Base-by-base conservation (phyloP, 2,888 invertebrate species). In the Anodontia alba region DNA sequence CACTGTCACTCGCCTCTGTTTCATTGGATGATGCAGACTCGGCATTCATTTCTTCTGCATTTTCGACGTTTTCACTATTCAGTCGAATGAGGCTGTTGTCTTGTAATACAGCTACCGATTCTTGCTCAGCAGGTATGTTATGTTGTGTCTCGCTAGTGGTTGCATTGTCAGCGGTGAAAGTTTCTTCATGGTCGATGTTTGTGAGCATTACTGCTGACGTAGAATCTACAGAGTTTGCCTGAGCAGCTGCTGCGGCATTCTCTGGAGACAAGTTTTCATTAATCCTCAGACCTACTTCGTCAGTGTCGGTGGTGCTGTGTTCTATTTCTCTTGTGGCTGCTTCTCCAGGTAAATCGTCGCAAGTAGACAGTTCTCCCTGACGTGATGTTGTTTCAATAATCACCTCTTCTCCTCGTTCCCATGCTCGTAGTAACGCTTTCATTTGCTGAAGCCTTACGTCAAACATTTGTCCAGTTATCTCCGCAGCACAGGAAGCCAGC, bases 401-500 rank as follows among this genome's bases (percentile, higher is more conserved):
- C 29, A 36, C 33, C 8, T 66, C n/a, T 66, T 66, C 36, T 31
- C 31, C 66, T 15, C 36, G 66, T 33, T 29, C 66, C 31, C 66
- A 66, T 66, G 66, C 1, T 33, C 26, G 66, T 66, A 66, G 36
- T 3, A 66, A 1, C 17, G 31, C 8, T 31, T 26, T 66, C 36
- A 10, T 33, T 31, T 66, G 29, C 1, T 66, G 31, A 36, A 66
- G 66, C 8, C 66, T n/a, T n/a, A n/a, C n/a, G n/a, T n/a, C n/a
- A n/a, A n/a, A n/a, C n/a, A n/a, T n/a, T n/a, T n/a, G n/a, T 26
- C 31, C 66, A 2, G 66, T 66, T 31, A 51, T n/a, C 23, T 71
- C 46, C 33, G 49, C 71, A 1, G 71, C 71, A 71, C 73, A 73
- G 1, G 62, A 38, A 15, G 73, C 57, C 8, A 73, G 20, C 29